A percentile compares a stretch with the other conserved stretches of the same genome.
phyloP scores from a whole-genome alignment of 1,140 invertebrate species.

The Nixonia krombeini region DNA sequence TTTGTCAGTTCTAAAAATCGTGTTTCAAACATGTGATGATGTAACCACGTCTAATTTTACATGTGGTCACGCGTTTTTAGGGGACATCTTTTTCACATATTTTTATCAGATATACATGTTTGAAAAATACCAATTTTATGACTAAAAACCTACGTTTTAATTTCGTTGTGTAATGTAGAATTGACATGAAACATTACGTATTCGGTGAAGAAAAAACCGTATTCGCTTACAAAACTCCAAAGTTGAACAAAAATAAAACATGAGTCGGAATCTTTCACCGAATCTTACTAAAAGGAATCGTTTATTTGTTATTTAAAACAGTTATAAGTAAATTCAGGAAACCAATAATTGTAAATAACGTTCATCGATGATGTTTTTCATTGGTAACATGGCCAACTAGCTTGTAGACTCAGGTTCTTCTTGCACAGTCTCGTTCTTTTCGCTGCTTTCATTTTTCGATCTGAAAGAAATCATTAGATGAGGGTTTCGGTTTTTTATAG shows the following conservation, averaged over 20 bases:
- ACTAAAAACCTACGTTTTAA: too few species aligned
- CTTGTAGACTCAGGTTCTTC: slow-evolving; percentile 63
- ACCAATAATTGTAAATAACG: slow-evolving; percentile 48
- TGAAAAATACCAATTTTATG: too few species aligned
- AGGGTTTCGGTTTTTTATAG: slow-evolving; percentile 45
- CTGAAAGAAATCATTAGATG: slow-evolving; percentile 70
- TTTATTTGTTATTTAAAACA: slow-evolving; percentile 43
- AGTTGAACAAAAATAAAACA: neutral
- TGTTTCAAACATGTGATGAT: too few species aligned
- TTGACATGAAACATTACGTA: too few species aligned
- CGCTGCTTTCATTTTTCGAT: slow-evolving; percentile 69
- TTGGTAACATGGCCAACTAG: slow-evolving; percentile 48
- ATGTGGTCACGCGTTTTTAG: too few species aligned
- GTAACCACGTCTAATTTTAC: too few species aligned
- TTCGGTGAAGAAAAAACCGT: too few species aligned
- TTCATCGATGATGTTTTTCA: slow-evolving; percentile 19
- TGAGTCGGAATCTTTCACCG: neutral
- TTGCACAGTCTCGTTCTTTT: slow-evolving; percentile 60
- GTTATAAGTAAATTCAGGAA: slow-evolving; percentile 25
- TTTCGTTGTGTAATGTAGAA: too few species aligned
- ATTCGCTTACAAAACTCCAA: too few species aligned
- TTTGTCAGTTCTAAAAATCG: too few species aligned
- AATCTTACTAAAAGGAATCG: slow-evolving; percentile 33
- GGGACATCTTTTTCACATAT: too few species aligned
- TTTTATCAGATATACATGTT: too few species aligned